These are phyloP conservation scores for Napeogenes sylphis DNA, from an alignment of 2,888 invertebrate species.

Conservation along the genomic window DNA sequence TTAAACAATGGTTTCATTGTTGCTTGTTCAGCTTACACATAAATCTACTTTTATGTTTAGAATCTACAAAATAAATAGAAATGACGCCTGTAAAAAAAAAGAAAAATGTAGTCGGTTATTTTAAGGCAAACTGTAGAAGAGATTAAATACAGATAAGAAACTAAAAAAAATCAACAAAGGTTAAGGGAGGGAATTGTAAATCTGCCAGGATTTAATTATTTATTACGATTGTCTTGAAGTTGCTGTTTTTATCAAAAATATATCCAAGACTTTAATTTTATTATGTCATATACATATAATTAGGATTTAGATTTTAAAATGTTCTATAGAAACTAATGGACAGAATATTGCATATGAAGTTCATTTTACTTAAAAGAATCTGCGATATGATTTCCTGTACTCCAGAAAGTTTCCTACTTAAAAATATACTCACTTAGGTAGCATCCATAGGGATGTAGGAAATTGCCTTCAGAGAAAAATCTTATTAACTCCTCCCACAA, in stretches of 20 bases:
- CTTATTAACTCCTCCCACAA: neutral
- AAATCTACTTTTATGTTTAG: neutral
- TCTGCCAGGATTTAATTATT: neutral
- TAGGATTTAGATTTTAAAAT: too few species aligned
- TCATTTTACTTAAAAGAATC: too few species aligned
- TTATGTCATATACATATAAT: too few species aligned
- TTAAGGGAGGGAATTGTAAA: neutral
- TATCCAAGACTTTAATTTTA: neutral
- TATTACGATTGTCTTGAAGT: neutral
- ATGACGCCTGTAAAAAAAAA: neutral
- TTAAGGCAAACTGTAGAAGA: neutral
- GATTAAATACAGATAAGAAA: slow-evolving; percentile 9
- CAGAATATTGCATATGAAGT: too few species aligned
- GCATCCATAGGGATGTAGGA: neutral
- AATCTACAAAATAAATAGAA: neutral
- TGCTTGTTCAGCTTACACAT: neutral
- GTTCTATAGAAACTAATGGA: too few species aligned
- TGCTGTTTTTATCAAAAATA: neutral
- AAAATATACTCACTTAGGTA: neutral
- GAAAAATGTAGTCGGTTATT: slow-evolving; percentile 2
- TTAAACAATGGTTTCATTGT: too few species aligned
- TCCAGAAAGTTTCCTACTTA: too few species aligned
- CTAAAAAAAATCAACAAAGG: neutral
- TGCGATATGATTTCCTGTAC: too few species aligned
- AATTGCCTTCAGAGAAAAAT: neutral